Base-by-base conservation (phyloP, 2,888 invertebrate species). In the Synanthedon andrenaeformis region DNA sequence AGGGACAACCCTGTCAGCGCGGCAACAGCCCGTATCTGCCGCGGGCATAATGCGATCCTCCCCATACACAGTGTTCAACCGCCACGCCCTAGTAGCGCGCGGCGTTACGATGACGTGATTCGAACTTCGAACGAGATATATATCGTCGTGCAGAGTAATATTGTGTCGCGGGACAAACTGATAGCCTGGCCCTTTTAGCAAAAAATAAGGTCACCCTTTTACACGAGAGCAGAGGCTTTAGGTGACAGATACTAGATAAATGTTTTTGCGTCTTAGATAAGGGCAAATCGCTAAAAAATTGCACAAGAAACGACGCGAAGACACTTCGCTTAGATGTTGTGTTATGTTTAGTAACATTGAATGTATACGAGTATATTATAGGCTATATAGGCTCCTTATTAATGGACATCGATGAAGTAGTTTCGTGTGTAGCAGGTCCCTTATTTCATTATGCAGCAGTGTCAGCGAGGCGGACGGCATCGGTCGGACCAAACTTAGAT, bases 231-330 rank as follows among this genome's bases (percentile, higher is more conserved):
- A 81, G 79, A 78, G 74, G 79, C 79, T 82, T 82, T 79, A 83
- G 83, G 79, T 83, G 84, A 84, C 84, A 83, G 80, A 84, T 82
- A 76, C 79, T 82, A 84, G 85, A 85, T 85, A 85, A 84, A 85
- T 84, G 82, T 81, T 78, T 82, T 81, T 76, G 73, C 79, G 71
- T 71, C 67, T 74, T 72, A 81, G 81, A 83, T 82, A 81, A 77
- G 78, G 77, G 71, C 66, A 67, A 71, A 74, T 72, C 53, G 51
- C 49, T 51, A 53, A 53, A 53, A 51, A 41, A 8, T 54, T 49
- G 51, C 42, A 64, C 63, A 45, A 74, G 75, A 82, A 76, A 75
- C 66, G 62, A 67, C 66, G 66, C 61, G 63, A 63, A 66, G 35
- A 35, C 8, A 69, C 62, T 61, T 66, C 63, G 63, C 62, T 62